These are phyloP conservation scores for Helicoverpa assulta DNA, from an alignment of 2,888 invertebrate genomes.

Conservation along the genomic window DNA sequence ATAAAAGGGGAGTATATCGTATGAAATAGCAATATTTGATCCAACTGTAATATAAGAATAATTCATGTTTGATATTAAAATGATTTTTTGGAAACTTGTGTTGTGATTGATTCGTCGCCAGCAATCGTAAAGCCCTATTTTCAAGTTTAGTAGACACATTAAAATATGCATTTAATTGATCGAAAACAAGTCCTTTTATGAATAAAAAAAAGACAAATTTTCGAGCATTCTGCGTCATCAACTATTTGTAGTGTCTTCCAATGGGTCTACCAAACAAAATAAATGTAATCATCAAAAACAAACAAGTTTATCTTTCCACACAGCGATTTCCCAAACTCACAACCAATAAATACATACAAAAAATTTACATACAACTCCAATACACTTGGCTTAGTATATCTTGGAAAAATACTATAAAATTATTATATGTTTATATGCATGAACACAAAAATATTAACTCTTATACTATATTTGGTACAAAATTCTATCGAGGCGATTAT, in stretches of 20 bases:
- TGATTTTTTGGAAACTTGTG: not conserved
- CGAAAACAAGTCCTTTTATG: conserved; percentile 37
- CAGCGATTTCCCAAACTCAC: conserved; percentile 43
- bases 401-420: not conserved
- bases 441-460: not conserved
- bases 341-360: conserved; percentile 51
- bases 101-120: conserved; percentile 11
- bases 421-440: conserved; percentile 4
- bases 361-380: conserved; percentile 31
- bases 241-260: conserved; percentile 9
- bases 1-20: not conserved
- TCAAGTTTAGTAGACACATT: conserved; percentile 53
- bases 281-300: conserved; percentile 17
- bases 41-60: not conserved
- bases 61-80: not conserved
- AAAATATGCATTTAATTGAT: conserved; percentile 28
- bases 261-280: conserved; percentile 49
- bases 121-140: conserved; percentile 23
- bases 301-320: conserved; percentile 42
- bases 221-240: conserved; percentile 16
- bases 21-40: too few species aligned
- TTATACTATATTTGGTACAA: not conserved
- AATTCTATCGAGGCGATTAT: not conserved
- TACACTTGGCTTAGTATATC: conserved; percentile 7
- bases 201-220: conserved; percentile 29